Conservation (phyloP, 1,140 invertebrate species). For the Sitophilus oryzae region DNA sequence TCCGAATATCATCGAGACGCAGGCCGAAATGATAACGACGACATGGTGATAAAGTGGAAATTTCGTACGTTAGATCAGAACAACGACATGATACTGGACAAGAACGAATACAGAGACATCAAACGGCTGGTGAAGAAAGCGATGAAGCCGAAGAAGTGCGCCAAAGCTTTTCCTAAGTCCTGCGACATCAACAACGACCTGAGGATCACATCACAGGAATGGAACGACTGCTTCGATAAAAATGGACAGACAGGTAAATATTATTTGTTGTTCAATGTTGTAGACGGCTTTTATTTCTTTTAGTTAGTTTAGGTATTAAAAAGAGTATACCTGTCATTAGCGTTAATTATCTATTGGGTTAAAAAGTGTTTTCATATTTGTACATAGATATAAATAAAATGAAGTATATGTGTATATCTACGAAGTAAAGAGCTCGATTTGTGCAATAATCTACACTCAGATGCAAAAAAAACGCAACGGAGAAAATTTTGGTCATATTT, state of each 20-base stretch:
- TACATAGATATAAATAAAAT: too few species aligned
- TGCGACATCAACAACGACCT: slow-evolving; percentile 79
- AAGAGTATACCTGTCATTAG: too few species aligned
- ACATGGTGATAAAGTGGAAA: slow-evolving; percentile 77
- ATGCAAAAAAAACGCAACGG: too few species aligned
- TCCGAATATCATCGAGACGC: slow-evolving; percentile 58
- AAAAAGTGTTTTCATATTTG: too few species aligned
- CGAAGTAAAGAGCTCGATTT: too few species aligned
- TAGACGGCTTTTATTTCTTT: too few species aligned
- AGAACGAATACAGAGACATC: slow-evolving; percentile 73
- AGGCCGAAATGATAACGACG: slow-evolving; percentile 28
- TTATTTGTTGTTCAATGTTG: too few species aligned
- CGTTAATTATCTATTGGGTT: too few species aligned
- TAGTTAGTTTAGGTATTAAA: too few species aligned
- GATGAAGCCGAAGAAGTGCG: slow-evolving; percentile 81
- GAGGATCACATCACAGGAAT: slow-evolving; percentile 62
- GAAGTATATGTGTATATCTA: too few species aligned
- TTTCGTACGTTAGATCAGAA: slow-evolving; percentile 75
- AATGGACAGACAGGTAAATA: slow-evolving; percentile 44
- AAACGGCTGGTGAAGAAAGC: slow-evolving; percentile 75
- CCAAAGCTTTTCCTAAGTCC: slow-evolving; percentile 75
- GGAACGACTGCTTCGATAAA: slow-evolving; percentile 72
- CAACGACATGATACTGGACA: slow-evolving; percentile 63
- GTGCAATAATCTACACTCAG: too few species aligned
- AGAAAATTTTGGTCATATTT: too few species aligned